Evolutionary conservation across 1,140 invertebrate species (phyloP), one percentile per base, ranked within the genome.

Genomic region (Drosophila lacertosa): DNA sequence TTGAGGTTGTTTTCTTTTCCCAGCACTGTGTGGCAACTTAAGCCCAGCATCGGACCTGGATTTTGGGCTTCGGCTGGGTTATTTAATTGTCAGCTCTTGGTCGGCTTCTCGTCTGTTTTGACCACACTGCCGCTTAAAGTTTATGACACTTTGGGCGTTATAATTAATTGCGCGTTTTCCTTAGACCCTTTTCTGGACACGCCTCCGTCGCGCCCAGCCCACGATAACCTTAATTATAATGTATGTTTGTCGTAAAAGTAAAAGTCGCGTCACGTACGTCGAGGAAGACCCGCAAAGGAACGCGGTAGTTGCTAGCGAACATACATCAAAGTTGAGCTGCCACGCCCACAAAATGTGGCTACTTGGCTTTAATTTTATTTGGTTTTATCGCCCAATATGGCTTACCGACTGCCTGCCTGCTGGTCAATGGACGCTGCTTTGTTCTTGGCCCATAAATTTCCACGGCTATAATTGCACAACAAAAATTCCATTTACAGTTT

Each of bases 171-270:
- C 73, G 65, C 68, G 59, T 63, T 60, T 60, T 50, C 62, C 67
- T 63, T 58, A 59, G 57, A 20, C 66, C 60, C 39, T 45, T 73
- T 66, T 37, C 35, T 47, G 60, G 32, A 3, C 67, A 72, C 67
- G 63, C 67, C 77, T 26, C 45, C 37, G 37, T 42, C 22, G 35
- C 42, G 40, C 26, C 20, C 55, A 11, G 7, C 11, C 7, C 18
- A 11, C n/a, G 2, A 22, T 32, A 48, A 57, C 53, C 40, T 81
- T 84, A 84, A 84, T 86, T 84, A 81, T 84, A 84, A 77, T 86
- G 81, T 81, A 67, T 81, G 81, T 84, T 62, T 50, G 77, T 74
- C 77, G 73, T 81, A 65, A 84, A 84, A 68, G 63, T 73, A 76
- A 84, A 77, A 79, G 76, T 77, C 80, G 60, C 51, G 57, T 83